Percentiles rank a stretch among this genome's conserved stretches.
These are phyloP conservation scores for Tuta absoluta DNA, from an alignment of 2,888 invertebrate genomes.

Conservation along the genomic window DNA sequence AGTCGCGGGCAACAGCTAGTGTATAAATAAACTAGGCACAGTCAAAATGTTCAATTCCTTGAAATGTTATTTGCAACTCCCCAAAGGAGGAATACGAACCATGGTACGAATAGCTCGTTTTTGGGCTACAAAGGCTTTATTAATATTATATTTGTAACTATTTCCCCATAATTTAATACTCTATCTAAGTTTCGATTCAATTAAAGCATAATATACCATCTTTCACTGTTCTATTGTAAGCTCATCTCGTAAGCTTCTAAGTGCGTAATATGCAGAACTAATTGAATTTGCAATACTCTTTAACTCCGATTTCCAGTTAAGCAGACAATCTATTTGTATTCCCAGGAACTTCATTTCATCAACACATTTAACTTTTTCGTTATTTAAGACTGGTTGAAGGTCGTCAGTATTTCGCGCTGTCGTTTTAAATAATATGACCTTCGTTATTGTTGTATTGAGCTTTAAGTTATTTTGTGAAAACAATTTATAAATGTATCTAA, in stretches of 20 bases:
- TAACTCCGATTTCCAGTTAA: slow-evolving; percentile 23
- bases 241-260: slow-evolving; percentile 20
- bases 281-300: not conserved
- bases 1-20: too few relatives aligned
- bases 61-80: slow-evolving; percentile 11
- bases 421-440: not conserved
- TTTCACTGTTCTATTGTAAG: slow-evolving; percentile 4
- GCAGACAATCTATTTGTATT: slow-evolving; percentile 3
- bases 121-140: slow-evolving; percentile 19
- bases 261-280: slow-evolving; percentile 23
- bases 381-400: not conserved
- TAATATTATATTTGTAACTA: slow-evolving; percentile 26
- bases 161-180: slow-evolving; percentile 28
- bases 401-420: not conserved
- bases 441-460: not conserved
- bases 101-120: slow-evolving; percentile 23
- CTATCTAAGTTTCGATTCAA: slow-evolving; percentile 28
- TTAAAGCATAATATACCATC: slow-evolving; percentile 22
- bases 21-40: slow-evolving; percentile 2
- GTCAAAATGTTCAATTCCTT: not conserved
- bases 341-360: slow-evolving; percentile 19
- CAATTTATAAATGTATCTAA: not conserved
- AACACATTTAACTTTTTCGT: not conserved
- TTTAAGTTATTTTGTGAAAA: not conserved
- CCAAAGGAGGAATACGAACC: slow-evolving; percentile 12